These are phyloP conservation scores for Osmerus eperlanus DNA, from an alignment of 2,113 vertebrate species.

Conservation along the genomic window DNA sequence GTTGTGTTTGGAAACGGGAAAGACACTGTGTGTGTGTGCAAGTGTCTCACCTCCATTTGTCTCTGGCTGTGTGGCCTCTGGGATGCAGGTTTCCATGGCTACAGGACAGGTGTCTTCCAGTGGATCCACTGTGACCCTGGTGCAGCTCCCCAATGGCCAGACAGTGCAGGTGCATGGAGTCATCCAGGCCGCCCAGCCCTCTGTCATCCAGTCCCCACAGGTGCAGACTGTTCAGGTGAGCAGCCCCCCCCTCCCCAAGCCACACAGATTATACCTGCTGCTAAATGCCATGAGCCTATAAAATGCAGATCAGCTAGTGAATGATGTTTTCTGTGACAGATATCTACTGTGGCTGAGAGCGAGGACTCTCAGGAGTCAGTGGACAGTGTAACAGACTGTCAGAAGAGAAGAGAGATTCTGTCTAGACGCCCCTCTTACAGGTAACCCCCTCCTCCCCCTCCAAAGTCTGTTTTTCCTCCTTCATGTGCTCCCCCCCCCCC, in stretches of 20 bases:
- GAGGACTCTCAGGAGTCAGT: slow-evolving; percentile 99
- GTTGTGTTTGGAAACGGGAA: no score
- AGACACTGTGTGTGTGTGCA: not conserved
- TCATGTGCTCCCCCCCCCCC: no score
- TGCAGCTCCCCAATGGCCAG: slow-evolving; percentile 96
- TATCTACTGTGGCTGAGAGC: slow-evolving; percentile 95
- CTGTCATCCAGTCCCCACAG: slow-evolving; percentile 97
- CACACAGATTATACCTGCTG: no score
- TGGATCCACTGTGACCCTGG: slow-evolving; percentile 89
- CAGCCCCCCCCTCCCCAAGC: not conserved
- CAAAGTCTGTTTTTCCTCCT: no score
- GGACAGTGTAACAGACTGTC: slow-evolving; percentile 95
- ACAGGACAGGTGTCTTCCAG: slow-evolving; percentile 83
- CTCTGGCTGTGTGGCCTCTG: slow-evolving; percentile 1
- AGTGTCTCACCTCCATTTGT: not conserved
- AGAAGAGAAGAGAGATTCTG: slow-evolving; percentile 97
- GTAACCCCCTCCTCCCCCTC: slow-evolving; percentile 55
- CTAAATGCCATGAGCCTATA: no score
- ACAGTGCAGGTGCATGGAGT: slow-evolving; percentile 98
- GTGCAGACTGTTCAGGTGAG: slow-evolving; percentile 96
- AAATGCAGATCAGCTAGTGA: not conserved
- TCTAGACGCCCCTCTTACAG: slow-evolving; percentile 97
- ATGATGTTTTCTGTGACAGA: slow-evolving; percentile 71
- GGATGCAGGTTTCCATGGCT: slow-evolving; percentile 85
- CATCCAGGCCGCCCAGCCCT: slow-evolving; percentile 96